Base-by-base conservation (phyloP, 2,888 invertebrate species). In the Athalia circularis region DNA sequence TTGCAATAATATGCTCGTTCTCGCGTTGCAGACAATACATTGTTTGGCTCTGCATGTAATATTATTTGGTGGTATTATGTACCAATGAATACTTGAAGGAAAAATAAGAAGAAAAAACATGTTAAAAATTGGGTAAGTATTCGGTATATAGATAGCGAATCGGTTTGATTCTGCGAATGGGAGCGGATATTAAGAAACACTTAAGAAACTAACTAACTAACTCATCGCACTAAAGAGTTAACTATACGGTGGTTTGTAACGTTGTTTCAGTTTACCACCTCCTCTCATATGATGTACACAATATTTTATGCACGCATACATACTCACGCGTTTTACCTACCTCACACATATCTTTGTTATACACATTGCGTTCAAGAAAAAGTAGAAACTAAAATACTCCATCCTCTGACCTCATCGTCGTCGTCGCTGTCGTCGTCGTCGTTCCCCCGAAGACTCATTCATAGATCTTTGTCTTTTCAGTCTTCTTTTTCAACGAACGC, bases 121-220 rank as follows among this genome's bases (percentile, higher is more conserved):
- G n/a, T n/a, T n/a, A 54, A 57, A 70, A 72, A 57, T 72, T 72
- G 72, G 72, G 72, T 72, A 72, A 72, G 43, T 72, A 29, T 29
- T 29, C 29, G 29, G 29, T 29, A 47, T 13, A 59, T 13, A 54
- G n/a, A 59, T 47, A 72, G 72, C 47, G n/a, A 86, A 88, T 87
- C 86, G 85, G 84, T 86, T 88, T 85, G 88, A 87, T 88, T 88
- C 86, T 86, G 82, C 85, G 84, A 86, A 86, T 82, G 84, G 86
- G 87, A 89, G 87, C 89, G 89, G 89, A 89, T 86, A 88, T 89
- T 88, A 86, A 85, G 88, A 88, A 88, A 88, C 82, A 80, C 79
- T 81, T 84, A 84, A 75, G 75, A 75, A 75, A 75, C 64, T 29
- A 29, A 52, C 50, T 47, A 47, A 54, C 54, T 6, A 54, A 65